These are phyloP conservation scores for Phalera bucephala DNA, from an alignment of 2,888 invertebrate species.

Conservation along the genomic window DNA sequence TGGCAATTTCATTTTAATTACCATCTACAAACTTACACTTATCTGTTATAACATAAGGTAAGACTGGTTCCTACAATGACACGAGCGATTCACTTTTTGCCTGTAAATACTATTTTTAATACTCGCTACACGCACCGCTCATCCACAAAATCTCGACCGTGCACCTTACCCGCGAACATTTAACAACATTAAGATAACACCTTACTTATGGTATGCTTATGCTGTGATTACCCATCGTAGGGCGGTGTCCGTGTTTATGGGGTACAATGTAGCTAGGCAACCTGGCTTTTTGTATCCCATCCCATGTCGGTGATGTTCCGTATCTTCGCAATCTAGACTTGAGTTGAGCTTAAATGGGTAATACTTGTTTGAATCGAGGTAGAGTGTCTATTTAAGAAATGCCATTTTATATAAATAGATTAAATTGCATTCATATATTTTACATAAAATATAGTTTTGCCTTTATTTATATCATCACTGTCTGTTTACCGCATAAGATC, in stretches of 20 bases:
- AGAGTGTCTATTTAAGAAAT: no score
- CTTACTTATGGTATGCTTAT: slow-evolving; percentile 55
- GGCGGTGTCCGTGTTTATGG: slow-evolving; percentile 29
- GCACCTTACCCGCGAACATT: slow-evolving; percentile 41
- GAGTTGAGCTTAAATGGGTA: not conserved
- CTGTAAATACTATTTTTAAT: no score
- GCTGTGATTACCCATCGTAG: slow-evolving; percentile 37
- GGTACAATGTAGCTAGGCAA: slow-evolving; percentile 6
- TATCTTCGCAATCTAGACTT: slow-evolving; percentile 1
- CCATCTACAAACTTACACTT: no score
- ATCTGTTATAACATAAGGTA: no score
- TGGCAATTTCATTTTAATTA: no score
- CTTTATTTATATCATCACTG: no score
- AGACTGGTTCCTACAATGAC: no score
- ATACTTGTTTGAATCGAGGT: not conserved
- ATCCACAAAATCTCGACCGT: slow-evolving; percentile 12
- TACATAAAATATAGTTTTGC: no score
- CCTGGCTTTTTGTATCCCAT: slow-evolving; percentile 26
- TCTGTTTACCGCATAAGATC: no score
- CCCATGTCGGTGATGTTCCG: not conserved
- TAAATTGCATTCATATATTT: no score
- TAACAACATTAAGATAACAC: slow-evolving; percentile 62
- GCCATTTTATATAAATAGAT: no score
- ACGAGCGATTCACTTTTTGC: no score
- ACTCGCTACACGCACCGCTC: slow-evolving; percentile 31